These are phyloP conservation scores for Onychomys leucogaster DNA, from an alignment of 2,797 vertebrate genomes.

Conservation along the genomic window DNA sequence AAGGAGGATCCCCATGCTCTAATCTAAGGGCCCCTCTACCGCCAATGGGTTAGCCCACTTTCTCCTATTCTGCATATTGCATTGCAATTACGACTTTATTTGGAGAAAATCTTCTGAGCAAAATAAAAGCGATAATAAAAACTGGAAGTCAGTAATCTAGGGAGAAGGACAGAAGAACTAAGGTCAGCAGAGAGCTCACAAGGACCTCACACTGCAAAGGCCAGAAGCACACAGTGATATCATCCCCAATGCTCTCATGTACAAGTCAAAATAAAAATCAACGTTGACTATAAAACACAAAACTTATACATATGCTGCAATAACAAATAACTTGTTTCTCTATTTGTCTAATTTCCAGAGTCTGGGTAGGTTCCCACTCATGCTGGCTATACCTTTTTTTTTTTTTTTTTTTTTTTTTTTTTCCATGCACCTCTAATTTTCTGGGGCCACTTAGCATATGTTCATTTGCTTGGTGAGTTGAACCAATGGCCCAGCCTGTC, in stretches of 20 bases:
- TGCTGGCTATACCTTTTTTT: not conserved
- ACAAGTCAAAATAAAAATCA: slow-evolving; percentile 67
- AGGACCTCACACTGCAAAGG: not conserved
- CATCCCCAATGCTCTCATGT: not conserved
- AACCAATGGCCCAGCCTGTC: not conserved
- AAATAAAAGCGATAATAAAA: slow-evolving; percentile 67
- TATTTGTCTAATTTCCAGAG: slow-evolving; percentile 1
- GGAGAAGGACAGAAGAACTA: not conserved
- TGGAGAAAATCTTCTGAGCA: slow-evolving; percentile 64
- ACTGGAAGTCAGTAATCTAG: not conserved
- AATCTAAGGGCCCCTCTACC: not conserved
- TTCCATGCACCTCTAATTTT: too few species aligned
- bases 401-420: not conserved
- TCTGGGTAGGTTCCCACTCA: not conserved
- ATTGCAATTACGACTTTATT: slow-evolving; percentile 63
- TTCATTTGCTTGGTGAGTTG: not conserved
- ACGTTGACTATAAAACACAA: slow-evolving; percentile 52
- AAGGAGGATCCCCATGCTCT: not conserved
- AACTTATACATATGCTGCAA: not conserved
- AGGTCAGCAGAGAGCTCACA: not conserved
- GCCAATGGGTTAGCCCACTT: not conserved
- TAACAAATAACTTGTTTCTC: slow-evolving; percentile 21
- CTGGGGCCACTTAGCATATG: not conserved
- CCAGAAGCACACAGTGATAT: not conserved
- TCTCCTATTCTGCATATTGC: not conserved